phyloP scores from a whole-genome alignment of 2,113 vertebrate genomes.

The Bombycilla garrulus region DNA sequence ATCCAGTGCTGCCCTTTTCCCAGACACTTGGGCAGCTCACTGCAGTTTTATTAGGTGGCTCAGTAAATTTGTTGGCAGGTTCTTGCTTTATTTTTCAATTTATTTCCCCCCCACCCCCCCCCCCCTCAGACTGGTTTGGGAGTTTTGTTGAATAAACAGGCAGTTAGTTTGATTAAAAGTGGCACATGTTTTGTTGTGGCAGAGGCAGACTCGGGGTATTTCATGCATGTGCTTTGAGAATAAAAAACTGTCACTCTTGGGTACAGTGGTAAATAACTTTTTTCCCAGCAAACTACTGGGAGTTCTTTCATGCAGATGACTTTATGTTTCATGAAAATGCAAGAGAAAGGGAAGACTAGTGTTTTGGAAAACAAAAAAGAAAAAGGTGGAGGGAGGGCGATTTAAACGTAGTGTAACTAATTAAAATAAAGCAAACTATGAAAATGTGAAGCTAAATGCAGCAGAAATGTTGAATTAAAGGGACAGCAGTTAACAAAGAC shows the following conservation, averaged over 20 bases:
- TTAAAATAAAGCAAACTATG: not conserved
- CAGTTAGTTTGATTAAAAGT: conserved; percentile 39
- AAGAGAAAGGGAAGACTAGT: not conserved
- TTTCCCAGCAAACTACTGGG: not conserved
- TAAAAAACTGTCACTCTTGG: not conserved
- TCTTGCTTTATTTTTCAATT: not conserved
- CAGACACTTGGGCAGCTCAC: not conserved
- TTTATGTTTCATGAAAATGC: not conserved
- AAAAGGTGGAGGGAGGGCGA: not conserved
- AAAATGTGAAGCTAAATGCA: not conserved
- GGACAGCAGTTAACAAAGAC: not conserved
- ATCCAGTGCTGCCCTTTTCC: not conserved
- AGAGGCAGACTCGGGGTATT: not conserved
- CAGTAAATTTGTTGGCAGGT: not conserved
- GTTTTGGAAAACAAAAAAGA: not conserved
- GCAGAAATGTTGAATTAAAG: not conserved
- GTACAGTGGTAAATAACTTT: not conserved
- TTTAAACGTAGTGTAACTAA: not conserved
- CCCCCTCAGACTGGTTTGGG: not conserved
- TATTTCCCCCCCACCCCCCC: not conserved
- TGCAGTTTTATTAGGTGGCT: not conserved
- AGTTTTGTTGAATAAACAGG: conserved; percentile 17
- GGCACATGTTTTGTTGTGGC: not conserved
- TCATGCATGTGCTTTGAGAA: not conserved
- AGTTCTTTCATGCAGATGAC: not conserved